Base-by-base conservation (phyloP, 2,113 vertebrate genomes). In the Hippopotamus amphibius region DNA sequence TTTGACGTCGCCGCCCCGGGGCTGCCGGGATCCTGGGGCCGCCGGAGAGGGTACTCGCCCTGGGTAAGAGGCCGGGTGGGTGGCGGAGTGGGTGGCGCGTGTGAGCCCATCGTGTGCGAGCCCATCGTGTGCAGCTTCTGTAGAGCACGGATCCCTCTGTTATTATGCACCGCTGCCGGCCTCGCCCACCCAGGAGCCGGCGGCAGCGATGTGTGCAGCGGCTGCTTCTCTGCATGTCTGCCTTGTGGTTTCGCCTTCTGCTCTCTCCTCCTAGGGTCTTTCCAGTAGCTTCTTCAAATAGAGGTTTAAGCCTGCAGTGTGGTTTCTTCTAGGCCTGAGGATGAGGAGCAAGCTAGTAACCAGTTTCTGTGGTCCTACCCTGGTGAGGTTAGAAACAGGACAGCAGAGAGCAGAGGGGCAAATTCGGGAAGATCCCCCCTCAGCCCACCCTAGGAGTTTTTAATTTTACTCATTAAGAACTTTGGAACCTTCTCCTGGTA, bases 11-110 rank as follows among this genome's bases (percentile, higher is more conserved):
- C 90, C 30, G 82, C 85, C 28, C 93, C 12, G 77, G 89, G 95
- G 88, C 88, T 59, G 88, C 93, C 33, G 53, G 96, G 95, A 92
- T 95, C 21, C 90, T 28, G 81, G 96, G 97, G 94, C 95, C 5
- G 15, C 90, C 61, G 89, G 72, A 97, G 57, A 94, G 92, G 84
- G 96, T 69, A 85, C 90, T 83, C 83, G 12, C 80, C 21, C 12
- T 3, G 48, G 98, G 97, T 98, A 97, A 98, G 98, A 85, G 81
- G 90, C 48, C 1, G 22, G n/a, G 61, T 4, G 80, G 95, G 7
- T 30, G 94, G 95, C 0, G 6, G 7, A 24, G 3, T 41, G 53
- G 71, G 53, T 33, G 48, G 68, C 5, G n/a, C 4, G n/a, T 30
- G 77, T 37, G 50, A 55, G 50, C 28, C 65, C 24, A 12, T 7